Conservation (phyloP, 1,140 invertebrate species). For the Magallana angulata region DNA sequence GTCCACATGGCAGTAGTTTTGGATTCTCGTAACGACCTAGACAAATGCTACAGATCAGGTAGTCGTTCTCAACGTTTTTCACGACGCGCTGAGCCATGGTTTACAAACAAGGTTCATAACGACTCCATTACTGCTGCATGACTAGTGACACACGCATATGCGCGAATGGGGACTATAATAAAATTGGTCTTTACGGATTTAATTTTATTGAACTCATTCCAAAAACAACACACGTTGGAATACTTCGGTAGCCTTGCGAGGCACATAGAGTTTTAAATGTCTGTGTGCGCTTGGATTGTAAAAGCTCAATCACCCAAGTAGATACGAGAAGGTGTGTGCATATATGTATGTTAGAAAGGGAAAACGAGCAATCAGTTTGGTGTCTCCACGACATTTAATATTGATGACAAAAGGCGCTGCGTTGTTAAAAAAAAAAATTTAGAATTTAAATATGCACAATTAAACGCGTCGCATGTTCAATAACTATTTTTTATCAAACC, state of each 20-base stretch:
- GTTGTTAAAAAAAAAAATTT: no score
- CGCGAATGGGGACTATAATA: not conserved
- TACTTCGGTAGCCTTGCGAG: constrained; percentile 1
- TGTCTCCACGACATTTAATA: no score
- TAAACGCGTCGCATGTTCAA: no score
- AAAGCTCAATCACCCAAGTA: not conserved
- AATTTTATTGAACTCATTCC: constrained; percentile 11
- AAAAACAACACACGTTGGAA: constrained; percentile 11
- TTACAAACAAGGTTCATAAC: not conserved
- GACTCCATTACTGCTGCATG: not conserved
- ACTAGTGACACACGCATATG: not conserved
- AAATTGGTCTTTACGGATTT: not conserved
- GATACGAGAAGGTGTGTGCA: not conserved
- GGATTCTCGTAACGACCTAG: constrained; percentile 88
- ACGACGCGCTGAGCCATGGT: constrained; percentile 61
- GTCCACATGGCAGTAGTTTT: constrained; percentile 93
- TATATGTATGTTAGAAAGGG: no score
- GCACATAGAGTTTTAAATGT: constrained; percentile 4
- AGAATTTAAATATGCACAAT: no score
- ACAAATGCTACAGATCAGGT: constrained; percentile 92
- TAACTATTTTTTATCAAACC: no score
- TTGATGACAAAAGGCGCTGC: no score
- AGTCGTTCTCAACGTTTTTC: constrained; percentile 77
- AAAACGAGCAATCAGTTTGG: no score
- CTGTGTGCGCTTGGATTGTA: not conserved